Evolutionary conservation across 2,888 invertebrate genomes (phyloP), one percentile per base, ranked within the genome.

Genomic region (Stenotaenia linearis): DNA sequence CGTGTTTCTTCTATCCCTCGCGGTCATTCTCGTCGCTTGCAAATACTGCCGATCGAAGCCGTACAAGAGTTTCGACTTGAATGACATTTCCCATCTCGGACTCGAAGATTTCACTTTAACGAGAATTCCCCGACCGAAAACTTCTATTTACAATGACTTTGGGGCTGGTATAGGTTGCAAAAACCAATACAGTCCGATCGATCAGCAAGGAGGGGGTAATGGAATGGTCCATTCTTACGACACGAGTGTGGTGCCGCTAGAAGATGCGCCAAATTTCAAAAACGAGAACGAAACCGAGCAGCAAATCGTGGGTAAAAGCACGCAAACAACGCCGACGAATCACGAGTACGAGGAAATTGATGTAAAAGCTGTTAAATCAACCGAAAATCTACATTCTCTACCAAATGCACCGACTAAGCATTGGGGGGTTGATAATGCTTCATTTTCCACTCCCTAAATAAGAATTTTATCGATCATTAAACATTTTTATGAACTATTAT

Each of bases 41-140:
- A 82, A 82, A 74, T 82, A 82, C 74, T 82, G 82, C 35, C 79
- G 80, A n/a, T 37, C 76, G 12, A 74, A 79, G 1, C 78, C 81
- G 10, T 78, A 80, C 0, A 79, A 81, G 77, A 78, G 79, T 21
- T 79, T 81, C 40, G 78, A 80, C 12, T 35, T 81, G 15, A 76
- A 78, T 0, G 81, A 82, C 18, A 40, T 80, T 21, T 74, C 80
- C 2, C 80, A 82, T 69, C 74, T 82, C n/a, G 50, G 82, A 6
- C 81, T 82, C n/a, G 82, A 83, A 79, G 82, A 83, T 77, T 83
- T 82, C 78, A 82, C 82, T 18, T 75, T 83, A 5, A 83, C 82
- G 1, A 80, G 81, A 35, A 83, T 83, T 32, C 82, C 82, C 12
- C 78, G 82, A 15, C 82, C 82, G 2, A 82, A 80, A 15, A 80